Evolutionary conservation across 2,797 vertebrate genomes (phyloP), one percentile per base, ranked within the genome.

Genomic region (Pangasius macronema): DNA sequence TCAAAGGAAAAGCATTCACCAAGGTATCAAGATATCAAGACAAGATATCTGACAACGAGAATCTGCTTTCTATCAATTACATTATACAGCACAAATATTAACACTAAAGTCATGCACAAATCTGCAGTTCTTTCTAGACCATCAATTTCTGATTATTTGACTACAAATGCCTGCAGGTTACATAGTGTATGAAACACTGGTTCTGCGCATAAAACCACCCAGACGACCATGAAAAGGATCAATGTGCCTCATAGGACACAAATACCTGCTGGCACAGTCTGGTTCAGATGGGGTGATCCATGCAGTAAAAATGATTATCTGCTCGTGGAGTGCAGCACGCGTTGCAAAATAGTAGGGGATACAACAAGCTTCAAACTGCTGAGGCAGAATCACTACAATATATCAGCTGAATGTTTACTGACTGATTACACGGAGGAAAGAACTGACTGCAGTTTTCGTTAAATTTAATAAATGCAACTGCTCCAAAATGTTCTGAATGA

Each of bases 331-430:
- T 73, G 27, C 59, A 46, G 80, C 68, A 77, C 36, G 67, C 65
- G 0, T 39, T 33, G 27, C 49, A 70, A 81, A 81, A 57, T 49
- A 55, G 85, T 70, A 46, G 65, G 68, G 70, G 55, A 73, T 57
- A 33, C n/a, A 7, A 57, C 42, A 55, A 59, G 39, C 73, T 36
- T 76, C 49, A 55, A 8, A 39, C 33, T 83, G 72, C 81, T 67
- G 57, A 36, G 82, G 46, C 72, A 30, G 61, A 67, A 49, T 79
- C 51, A 33, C 61, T 61, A 18, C 42, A 79, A 68, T 80, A 84
- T 49, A 79, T 87, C 87, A 80, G 51, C 73, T 49, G 57, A 76
- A 79, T 79, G 82, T 80, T 87, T 68, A 87, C 70, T 67, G 86
- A 73, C 49, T 75, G 86, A 68, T 57, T 46, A 53, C 20, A 84